phyloP scores from a whole-genome alignment of 2,888 invertebrate species.

The Catocala sponsa region DNA sequence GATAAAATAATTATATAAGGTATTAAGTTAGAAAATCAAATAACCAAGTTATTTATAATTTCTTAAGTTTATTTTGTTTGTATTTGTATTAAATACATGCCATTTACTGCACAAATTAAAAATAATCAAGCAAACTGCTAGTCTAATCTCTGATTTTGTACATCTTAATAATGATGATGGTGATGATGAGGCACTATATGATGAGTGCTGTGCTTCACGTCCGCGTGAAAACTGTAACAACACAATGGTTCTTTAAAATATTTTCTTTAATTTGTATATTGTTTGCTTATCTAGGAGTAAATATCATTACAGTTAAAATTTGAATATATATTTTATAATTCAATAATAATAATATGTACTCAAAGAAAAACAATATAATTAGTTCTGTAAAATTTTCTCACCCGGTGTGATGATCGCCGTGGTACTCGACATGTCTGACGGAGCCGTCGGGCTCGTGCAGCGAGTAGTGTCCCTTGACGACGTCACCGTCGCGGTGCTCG shows the following conservation, averaged over 20 bases:
- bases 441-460: conserved; percentile 83
- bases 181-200: conserved; percentile 16
- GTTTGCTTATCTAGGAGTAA: too few relatives aligned
- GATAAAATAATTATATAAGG: too few relatives aligned
- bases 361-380: neutral
- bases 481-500: conserved; percentile 80
- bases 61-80: too few relatives aligned
- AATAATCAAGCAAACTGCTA: too few relatives aligned
- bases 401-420: conserved; percentile 72
- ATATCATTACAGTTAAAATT: too few relatives aligned
- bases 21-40: too few relatives aligned
- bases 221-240: conserved; percentile 11
- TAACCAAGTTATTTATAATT: too few relatives aligned
- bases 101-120: too few relatives aligned
- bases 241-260: neutral
- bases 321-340: too few relatives aligned
- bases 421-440: conserved; percentile 81
- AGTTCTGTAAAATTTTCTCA: conserved; percentile 60
- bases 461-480: conserved; percentile 64
- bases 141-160: too few relatives aligned
- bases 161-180: neutral
- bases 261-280: too few relatives aligned
- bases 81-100: too few relatives aligned
- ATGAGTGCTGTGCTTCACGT: conserved; percentile 16
- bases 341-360: neutral